Conservation (phyloP, 2,888 invertebrate genomes). For the Pristionchus fissidentatus region DNA sequence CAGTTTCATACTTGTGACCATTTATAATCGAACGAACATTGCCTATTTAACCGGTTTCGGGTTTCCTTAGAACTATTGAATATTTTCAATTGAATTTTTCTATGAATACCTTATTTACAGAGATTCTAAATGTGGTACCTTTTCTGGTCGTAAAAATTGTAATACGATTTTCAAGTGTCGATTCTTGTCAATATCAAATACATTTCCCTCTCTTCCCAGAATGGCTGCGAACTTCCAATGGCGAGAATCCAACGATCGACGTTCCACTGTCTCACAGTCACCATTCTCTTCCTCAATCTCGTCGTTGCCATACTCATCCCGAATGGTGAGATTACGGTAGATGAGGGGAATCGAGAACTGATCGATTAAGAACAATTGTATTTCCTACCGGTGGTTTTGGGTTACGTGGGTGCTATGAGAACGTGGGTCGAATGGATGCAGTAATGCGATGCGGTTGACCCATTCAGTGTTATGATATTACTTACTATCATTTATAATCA, state of each 20-base stretch:
- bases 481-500: too few relatives aligned
- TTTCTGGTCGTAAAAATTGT: too few relatives aligned
- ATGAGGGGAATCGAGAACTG: background rate
- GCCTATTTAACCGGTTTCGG: too few relatives aligned
- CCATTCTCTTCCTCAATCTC: constrained; percentile 83
- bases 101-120: too few relatives aligned
- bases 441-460: background rate
- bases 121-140: too few relatives aligned
- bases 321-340: constrained; percentile 80
- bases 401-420: background rate
- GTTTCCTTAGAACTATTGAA: too few relatives aligned
- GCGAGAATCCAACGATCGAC: constrained; percentile 59
- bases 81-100: too few relatives aligned
- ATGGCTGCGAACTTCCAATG: constrained; percentile 53
- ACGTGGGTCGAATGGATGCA: background rate
- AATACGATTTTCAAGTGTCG: too few relatives aligned
- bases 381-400: background rate
- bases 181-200: too few relatives aligned
- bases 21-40: too few relatives aligned
- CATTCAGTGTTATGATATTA: background rate
- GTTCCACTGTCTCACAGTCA: constrained; percentile 82
- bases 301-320: constrained; percentile 89
- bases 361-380: background rate
- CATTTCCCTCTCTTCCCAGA: constrained; percentile 45
- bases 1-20: background rate